These are phyloP conservation scores for Drymodes brunneopygia DNA, from an alignment of 2,113 vertebrate genomes.

Conservation along the genomic window DNA sequence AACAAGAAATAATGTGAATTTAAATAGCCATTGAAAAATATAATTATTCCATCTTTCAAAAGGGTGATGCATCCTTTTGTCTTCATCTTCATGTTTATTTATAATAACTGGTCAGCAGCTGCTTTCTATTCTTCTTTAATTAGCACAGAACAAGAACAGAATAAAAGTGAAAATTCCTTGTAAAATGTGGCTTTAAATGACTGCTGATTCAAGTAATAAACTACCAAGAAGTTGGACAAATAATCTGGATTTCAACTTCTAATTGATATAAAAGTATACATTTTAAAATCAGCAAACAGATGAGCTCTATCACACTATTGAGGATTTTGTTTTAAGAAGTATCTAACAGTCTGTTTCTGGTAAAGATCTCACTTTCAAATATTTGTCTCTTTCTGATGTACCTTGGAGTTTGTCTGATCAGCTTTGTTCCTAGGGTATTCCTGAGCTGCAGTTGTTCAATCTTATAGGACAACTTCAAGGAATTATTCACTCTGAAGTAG, in stretches of 20 bases:
- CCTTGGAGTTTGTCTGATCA: not conserved
- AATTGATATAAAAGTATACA: not conserved
- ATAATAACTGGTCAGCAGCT: not conserved
- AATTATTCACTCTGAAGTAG: not conserved
- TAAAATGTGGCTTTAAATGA: not conserved
- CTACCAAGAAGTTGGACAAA: not conserved
- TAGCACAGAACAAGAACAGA: not conserved
- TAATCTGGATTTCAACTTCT: not conserved
- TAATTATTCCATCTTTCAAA: not conserved
- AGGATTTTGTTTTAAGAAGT: not conserved
- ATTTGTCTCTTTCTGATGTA: not conserved
- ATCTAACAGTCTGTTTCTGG: not conserved
- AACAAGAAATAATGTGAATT: not conserved
- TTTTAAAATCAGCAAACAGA: not conserved
- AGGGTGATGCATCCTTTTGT: not conserved
- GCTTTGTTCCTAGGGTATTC: not conserved
- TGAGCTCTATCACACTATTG: fast-evolving
- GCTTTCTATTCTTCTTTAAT: not conserved
- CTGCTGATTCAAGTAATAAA: not conserved
- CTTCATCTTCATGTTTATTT: not conserved
- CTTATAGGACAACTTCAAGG: not conserved
- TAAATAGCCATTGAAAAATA: not conserved
- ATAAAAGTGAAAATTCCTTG: not conserved
- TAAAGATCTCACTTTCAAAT: not conserved
- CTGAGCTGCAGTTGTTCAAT: not conserved